Conservation (phyloP, 2,888 invertebrate species). For the Hydrotaea diabolus region DNA sequence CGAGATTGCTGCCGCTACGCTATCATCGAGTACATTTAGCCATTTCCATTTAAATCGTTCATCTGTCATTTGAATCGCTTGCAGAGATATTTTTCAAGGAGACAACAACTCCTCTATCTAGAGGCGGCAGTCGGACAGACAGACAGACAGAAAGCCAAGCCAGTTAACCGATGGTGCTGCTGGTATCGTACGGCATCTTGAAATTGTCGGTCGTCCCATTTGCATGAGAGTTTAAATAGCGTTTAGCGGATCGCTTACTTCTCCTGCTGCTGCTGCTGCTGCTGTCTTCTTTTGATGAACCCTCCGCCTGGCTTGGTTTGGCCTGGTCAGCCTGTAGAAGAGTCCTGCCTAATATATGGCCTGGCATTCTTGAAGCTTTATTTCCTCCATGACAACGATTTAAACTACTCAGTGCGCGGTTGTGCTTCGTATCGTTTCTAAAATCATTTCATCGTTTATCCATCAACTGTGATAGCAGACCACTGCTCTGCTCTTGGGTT, state of each 20-base stretch:
- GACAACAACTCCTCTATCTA: conserved; percentile 72
- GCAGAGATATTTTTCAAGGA: conserved; percentile 71
- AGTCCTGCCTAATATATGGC: conserved; percentile 44
- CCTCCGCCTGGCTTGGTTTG: too few relatives aligned
- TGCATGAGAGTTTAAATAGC: conserved; percentile 58
- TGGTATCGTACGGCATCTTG: conserved; percentile 59
- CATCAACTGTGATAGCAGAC: conserved; percentile 70
- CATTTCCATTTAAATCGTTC: conserved; percentile 66
- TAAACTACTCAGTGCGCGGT: conserved; percentile 27
- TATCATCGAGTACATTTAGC: conserved; percentile 41
- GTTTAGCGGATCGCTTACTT: conserved; percentile 52
- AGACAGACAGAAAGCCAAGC: conserved; percentile 51
- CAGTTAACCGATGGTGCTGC: neutral
- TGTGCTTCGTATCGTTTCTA: conserved; percentile 73
- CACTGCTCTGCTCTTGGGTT: too few relatives aligned
- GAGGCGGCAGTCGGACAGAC: too few relatives aligned
- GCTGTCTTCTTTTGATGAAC: neutral
- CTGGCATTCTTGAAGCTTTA: conserved; percentile 58
- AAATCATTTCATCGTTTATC: conserved; percentile 71
- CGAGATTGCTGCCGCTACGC: neutral
- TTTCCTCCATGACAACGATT: conserved; percentile 69
- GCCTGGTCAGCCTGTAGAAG: neutral
- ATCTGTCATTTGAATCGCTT: conserved; percentile 73
- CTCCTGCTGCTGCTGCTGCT: too few relatives aligned
- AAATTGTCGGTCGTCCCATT: conserved; percentile 56